These are phyloP conservation scores for Morphnarchus princeps DNA, from an alignment of 2,113 vertebrate species.

Conservation along the genomic window DNA sequence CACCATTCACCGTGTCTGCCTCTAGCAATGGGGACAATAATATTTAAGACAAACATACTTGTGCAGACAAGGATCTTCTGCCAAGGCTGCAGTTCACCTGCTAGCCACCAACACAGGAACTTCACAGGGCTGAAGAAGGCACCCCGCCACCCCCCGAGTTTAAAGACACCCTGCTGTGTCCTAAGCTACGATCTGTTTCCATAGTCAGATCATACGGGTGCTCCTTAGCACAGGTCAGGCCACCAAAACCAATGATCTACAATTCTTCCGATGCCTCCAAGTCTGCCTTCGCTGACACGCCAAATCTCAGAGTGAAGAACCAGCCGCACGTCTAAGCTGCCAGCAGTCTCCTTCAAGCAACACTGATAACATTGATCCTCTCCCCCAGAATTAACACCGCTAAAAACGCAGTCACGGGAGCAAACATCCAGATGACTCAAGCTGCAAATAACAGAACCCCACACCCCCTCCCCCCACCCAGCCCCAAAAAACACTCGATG, in stretches of 20 bases:
- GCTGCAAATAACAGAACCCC: accelerated
- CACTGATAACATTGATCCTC: accelerated
- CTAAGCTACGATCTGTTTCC: neutral
- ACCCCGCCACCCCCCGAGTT: neutral
- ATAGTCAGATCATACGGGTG: accelerated
- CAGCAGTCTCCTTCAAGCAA: neutral
- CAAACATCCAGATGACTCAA: neutral
- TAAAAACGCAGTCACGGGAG: neutral
- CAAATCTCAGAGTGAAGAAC: accelerated
- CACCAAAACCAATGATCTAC: accelerated
- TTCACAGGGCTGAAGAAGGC: neutral
- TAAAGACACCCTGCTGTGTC: neutral
- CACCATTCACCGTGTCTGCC: neutral
- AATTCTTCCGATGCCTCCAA: neutral
- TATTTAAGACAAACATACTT: neutral
- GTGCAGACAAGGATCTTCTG: neutral
- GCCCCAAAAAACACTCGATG: accelerated
- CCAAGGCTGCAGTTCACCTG: neutral
- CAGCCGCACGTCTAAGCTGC: no score
- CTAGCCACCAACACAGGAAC: neutral
- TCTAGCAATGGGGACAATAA: accelerated
- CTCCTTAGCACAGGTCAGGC: neutral
- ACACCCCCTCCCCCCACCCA: neutral
- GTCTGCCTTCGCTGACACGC: neutral
- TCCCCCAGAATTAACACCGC: no score